These are phyloP conservation scores for Entomyzon cyanotis DNA, from an alignment of 2,113 vertebrate genomes.

Conservation along the genomic window DNA sequence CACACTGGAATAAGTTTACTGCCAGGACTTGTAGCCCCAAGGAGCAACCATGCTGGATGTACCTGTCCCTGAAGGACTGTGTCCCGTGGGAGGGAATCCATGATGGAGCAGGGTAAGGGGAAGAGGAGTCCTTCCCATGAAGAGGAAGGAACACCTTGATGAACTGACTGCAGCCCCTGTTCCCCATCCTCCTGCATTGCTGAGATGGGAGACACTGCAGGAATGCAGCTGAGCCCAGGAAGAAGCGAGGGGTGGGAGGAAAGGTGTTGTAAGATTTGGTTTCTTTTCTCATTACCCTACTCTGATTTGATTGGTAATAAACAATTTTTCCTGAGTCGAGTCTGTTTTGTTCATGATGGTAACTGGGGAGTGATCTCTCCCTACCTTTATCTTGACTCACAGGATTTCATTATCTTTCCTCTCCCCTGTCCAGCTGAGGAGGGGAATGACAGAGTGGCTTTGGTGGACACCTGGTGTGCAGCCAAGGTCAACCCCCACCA, in stretches of 20 bases:
- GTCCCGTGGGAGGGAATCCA: background rate
- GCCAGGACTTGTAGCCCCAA: background rate
- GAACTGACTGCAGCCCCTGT: background rate
- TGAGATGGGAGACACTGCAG: background rate
- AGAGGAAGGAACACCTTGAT: accelerated
- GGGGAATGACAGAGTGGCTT: background rate
- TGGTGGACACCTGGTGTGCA: background rate
- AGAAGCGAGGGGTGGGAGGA: background rate
- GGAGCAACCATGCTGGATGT: background rate
- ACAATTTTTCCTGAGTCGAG: background rate
- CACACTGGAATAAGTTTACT: background rate
- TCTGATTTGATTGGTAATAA: background rate
- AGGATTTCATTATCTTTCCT: background rate
- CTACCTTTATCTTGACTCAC: background rate
- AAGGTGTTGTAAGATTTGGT: background rate
- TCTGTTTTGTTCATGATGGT: background rate
- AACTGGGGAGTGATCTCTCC: background rate
- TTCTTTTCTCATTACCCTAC: background rate
- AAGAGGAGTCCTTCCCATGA: background rate
- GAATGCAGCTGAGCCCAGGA: background rate
- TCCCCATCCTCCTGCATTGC: background rate
- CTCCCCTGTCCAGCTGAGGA: background rate
- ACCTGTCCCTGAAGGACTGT: background rate
- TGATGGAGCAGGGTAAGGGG: background rate
- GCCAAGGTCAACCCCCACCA: background rate